phyloP scores from a whole-genome alignment of 2,888 invertebrate genomes.

The Bursaphelenchus okinawaensis region DNA sequence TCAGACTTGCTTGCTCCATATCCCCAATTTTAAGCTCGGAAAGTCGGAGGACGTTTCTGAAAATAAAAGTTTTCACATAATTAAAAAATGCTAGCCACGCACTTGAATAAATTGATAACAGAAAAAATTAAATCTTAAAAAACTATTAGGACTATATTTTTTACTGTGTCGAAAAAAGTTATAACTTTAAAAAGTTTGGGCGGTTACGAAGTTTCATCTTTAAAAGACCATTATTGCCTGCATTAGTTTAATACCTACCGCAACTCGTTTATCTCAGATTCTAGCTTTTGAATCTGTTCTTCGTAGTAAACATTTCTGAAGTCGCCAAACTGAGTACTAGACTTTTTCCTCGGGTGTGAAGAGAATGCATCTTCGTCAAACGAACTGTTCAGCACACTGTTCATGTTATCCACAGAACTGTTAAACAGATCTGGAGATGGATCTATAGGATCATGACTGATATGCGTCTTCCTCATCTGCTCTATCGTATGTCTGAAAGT shows the following conservation, averaged over 20 bases:
- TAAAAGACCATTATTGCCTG: too few species aligned
- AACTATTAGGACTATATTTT: too few species aligned
- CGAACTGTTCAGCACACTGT: slow-evolving; percentile 13
- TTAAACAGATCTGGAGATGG: slow-evolving; percentile 5
- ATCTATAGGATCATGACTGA: slow-evolving; percentile 27
- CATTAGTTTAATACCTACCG: too few species aligned
- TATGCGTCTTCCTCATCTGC: background rate
- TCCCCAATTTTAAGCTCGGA: slow-evolving; percentile 64
- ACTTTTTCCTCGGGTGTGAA: slow-evolving; percentile 13
- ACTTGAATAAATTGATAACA: too few species aligned
- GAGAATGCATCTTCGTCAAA: slow-evolving; percentile 19
- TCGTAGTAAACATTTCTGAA: slow-evolving; percentile 44
- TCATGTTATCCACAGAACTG: slow-evolving; percentile 21
- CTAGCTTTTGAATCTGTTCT: slow-evolving; percentile 72
- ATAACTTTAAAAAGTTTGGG: too few species aligned
- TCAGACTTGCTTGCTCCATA: slow-evolving; percentile 59
- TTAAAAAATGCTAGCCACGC: slow-evolving; percentile 4
- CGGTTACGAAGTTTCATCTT: too few species aligned
- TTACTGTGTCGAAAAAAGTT: too few species aligned
- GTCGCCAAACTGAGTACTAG: slow-evolving; percentile 26
- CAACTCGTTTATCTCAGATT: slow-evolving; percentile 61
- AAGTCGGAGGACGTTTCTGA: slow-evolving; percentile 70
- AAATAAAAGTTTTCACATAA: background rate
- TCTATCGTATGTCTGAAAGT: background rate
- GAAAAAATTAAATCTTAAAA: background rate